phyloP scores from a whole-genome alignment of 2,797 vertebrate species.

The Alosa sapidissima region DNA sequence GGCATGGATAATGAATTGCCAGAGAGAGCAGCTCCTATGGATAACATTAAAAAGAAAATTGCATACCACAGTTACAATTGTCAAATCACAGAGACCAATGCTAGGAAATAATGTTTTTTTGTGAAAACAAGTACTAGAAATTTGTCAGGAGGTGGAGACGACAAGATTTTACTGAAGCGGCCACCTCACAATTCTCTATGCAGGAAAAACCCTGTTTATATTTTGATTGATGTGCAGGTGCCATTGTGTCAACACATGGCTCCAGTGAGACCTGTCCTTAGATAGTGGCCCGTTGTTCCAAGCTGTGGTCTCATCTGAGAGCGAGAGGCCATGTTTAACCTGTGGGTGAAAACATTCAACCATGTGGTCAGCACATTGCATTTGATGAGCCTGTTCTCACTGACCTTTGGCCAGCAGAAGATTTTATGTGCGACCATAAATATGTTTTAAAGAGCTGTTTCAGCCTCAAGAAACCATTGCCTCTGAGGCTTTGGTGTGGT shows the following conservation, averaged over 20 bases:
- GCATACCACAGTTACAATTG: not conserved
- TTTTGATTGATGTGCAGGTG: not conserved
- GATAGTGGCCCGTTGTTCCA: not conserved
- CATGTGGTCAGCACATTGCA: not conserved
- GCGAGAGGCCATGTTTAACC: not conserved
- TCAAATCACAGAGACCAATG: no score
- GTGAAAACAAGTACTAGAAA: no score
- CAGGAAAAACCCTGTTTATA: not conserved
- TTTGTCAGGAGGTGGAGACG: no score
- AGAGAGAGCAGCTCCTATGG: not conserved
- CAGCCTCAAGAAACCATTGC: slow-evolving; percentile 7
- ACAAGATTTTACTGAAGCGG: no score
- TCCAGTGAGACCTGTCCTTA: not conserved
- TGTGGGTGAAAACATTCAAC: slow-evolving; percentile 12
- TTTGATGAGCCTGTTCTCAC: slow-evolving; percentile 7
- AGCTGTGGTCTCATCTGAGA: not conserved
- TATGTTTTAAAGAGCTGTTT: slow-evolving; percentile 28
- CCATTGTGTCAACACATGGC: not conserved
- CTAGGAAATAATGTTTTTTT: no score
- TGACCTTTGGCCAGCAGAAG: slow-evolving; percentile 41
- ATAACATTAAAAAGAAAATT: not conserved
- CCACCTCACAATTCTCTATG: no score
- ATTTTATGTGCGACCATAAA: slow-evolving; percentile 42
- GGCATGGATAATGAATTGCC: not conserved
- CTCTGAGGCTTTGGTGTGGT: slow-evolving; percentile 20